Conservation (phyloP, 2,797 vertebrate genomes). For the Micromesistius poutassou region DNA sequence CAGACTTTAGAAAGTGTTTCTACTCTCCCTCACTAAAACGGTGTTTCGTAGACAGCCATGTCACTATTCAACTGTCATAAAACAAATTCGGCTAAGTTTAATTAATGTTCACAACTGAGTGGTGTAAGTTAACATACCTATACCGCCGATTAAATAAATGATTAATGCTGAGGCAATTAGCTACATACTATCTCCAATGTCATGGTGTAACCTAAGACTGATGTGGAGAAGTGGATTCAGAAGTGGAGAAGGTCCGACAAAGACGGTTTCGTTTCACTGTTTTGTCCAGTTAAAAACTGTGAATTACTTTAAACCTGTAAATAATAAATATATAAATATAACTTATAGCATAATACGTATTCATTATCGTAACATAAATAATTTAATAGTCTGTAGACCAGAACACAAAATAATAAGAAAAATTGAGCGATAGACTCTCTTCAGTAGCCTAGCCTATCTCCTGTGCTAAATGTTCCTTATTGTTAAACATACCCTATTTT, state of each 20-base stretch:
- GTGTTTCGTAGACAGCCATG: neutral
- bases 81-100: constrained; percentile 62
- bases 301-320: neutral
- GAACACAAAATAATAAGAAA: neutral
- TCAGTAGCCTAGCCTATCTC: too few relatives aligned
- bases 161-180: constrained; percentile 73
- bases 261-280: constrained; percentile 27
- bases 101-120: constrained; percentile 73
- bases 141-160: constrained; percentile 69
- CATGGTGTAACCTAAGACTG: constrained; percentile 68
- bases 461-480: neutral
- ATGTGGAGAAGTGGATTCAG: constrained; percentile 72
- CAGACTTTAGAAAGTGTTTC: too few relatives aligned
- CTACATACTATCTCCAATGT: constrained; percentile 63
- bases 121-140: constrained; percentile 66
- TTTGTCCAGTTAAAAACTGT: neutral
- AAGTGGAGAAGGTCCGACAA: constrained; percentile 49
- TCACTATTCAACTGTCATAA: constrained; percentile 38
- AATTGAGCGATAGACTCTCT: neutral
- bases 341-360: neutral
- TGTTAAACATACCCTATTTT: neutral
- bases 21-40: neutral
- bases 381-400: neutral
- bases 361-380: neutral
- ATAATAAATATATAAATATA: too few relatives aligned